Percentiles rank a stretch among this genome's conserved stretches.
phyloP scores from a whole-genome alignment of 2,888 invertebrate genomes.

The Acholoe squamosa region DNA sequence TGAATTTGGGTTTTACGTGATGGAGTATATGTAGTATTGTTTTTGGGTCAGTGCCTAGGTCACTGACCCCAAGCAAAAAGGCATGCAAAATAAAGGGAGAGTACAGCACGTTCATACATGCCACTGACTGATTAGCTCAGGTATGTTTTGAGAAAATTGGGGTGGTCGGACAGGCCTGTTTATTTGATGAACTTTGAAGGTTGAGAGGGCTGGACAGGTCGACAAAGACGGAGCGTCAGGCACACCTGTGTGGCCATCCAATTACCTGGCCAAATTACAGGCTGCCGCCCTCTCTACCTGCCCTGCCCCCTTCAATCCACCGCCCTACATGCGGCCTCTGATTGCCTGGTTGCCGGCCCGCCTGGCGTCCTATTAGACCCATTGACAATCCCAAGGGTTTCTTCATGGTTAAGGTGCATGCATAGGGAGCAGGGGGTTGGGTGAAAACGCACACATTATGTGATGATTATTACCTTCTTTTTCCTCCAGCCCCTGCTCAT shows the following conservation, averaged over 20 bases:
- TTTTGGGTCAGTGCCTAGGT: neutral
- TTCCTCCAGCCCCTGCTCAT: neutral
- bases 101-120: neutral
- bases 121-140: constrained; percentile 38
- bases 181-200: constrained; percentile 56
- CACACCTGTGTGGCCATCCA: constrained; percentile 50
- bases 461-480: neutral
- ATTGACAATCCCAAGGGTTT: neutral
- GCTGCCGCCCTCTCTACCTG: neutral
- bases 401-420: neutral
- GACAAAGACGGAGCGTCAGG: constrained; percentile 24
- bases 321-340: constrained; percentile 26
- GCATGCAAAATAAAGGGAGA: neutral
- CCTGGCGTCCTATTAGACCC: neutral
- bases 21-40: no score
- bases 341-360: neutral
- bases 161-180: constrained; percentile 1
- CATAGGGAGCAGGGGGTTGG: neutral
- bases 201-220: neutral
- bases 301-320: neutral
- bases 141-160: constrained; percentile 50
- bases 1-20: no score
- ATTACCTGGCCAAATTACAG: constrained; percentile 54
- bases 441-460: neutral
- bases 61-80: neutral